These are phyloP conservation scores for Ceryle rudis DNA, from an alignment of 2,797 vertebrate genomes.

Conservation along the genomic window DNA sequence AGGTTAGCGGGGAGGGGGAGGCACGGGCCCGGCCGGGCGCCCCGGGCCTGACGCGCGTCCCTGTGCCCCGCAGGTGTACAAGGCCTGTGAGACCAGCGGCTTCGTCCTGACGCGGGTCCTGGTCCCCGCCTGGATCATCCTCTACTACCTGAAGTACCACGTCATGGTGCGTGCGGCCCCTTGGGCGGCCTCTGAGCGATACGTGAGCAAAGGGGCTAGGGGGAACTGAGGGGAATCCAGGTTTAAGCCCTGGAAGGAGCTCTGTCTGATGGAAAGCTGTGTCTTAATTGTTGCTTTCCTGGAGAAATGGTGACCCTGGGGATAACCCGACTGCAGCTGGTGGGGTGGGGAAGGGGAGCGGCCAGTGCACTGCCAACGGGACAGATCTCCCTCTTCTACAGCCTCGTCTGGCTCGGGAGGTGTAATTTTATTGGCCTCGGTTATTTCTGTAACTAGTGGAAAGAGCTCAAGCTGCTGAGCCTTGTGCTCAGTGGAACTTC, in stretches of 20 bases:
- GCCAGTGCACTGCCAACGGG: fast-evolving
- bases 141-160: slow-evolving; percentile 36
- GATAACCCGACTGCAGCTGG: not conserved
- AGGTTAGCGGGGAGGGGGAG: not conserved
- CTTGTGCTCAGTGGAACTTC: too few relatives aligned
- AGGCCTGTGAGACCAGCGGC: not conserved
- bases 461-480: fast-evolving
- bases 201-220: fast-evolving
- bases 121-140: not conserved
- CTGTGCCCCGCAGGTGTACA: slow-evolving; percentile 23
- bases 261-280: fast-evolving
- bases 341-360: not conserved
- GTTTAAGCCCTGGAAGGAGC: fast-evolving
- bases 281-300: not conserved
- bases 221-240: fast-evolving
- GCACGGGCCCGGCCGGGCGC: not conserved
- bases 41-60: not conserved
- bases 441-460: not conserved
- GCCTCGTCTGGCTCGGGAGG: not conserved
- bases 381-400: fast-evolving
- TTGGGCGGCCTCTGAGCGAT: not conserved
- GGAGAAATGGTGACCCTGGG: not conserved
- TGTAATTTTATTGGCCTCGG: fast-evolving
- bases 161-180: not conserved
- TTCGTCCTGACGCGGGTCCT: not conserved